Conservation (phyloP, 1,140 invertebrate species). For the Zaprionus ornatus region DNA sequence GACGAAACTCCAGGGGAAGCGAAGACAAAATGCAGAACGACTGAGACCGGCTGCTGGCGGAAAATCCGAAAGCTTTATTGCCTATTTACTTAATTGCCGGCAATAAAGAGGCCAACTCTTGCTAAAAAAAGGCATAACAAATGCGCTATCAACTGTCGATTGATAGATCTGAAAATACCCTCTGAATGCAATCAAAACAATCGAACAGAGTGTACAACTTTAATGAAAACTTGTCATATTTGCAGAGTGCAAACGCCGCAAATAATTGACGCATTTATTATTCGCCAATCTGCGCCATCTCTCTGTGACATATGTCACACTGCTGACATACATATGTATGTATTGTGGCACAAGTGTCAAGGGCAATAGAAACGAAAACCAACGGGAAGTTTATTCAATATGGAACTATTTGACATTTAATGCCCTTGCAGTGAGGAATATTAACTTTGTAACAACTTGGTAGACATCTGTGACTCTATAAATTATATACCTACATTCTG, state of each 20-base stretch:
- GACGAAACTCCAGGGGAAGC: neutral
- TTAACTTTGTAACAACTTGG: no score
- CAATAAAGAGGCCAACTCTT: conserved; percentile 16
- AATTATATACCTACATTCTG: no score
- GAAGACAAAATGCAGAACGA: conserved; percentile 8
- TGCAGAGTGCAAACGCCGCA: no score
- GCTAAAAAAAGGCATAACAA: conserved; percentile 38
- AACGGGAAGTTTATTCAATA: neutral
- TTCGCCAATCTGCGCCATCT: neutral
- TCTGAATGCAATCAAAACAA: neutral
- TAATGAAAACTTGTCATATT: neutral
- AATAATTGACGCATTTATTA: neutral
- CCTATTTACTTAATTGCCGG: conserved; percentile 73
- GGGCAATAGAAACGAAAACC: neutral
- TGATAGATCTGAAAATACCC: neutral
- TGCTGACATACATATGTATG: neutral
- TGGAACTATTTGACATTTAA: neutral
- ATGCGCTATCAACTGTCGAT: neutral
- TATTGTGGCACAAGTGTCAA: neutral
- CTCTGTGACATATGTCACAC: neutral
- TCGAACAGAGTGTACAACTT: neutral
- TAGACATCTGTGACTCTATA: no score
- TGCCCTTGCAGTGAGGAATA: no score
- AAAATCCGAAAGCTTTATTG: conserved; percentile 69
- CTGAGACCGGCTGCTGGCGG: neutral